Base-by-base conservation (phyloP, 1,140 invertebrate species). In the Oryctes rhinoceros region DNA sequence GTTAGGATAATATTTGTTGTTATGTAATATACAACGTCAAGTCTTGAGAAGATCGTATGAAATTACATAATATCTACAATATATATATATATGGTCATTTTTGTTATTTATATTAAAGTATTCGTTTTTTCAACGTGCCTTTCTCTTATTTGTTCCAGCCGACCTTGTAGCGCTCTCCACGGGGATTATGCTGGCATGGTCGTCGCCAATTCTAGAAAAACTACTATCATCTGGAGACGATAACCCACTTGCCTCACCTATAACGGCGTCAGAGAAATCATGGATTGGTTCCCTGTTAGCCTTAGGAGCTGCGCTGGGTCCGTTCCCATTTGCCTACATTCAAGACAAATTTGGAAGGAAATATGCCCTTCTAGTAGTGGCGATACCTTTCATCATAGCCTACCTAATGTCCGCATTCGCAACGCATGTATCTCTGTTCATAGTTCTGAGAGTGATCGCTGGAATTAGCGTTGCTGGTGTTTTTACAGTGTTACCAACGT, bases 231-330 rank as follows among this genome's bases (percentile, higher is more conserved):
- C 20, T 4, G 84, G 89, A 6, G 67, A 75, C 20, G 44, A 75
- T 0, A 80, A 80, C 39, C 84, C 84, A 15, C 62, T 85, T n/a
- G 88, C 88, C 0, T 81, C 81, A 4, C 79, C 81, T 10, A 82
- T 91, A 4, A 89, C 87, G 0, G 18, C 79, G 0, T 89, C 91
- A 1, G 88, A 94, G 83, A 87, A 88, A 53, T 93, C 95, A 0
- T 97, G 94, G 95, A 93, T 97, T 80, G 94, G 93, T 0, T 94
- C 94, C 0, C 86, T 96, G 9, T 88, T 96, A 75, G 91, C 94
- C 0, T 84, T 97, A 18, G 96, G 95, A 18, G 94, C 95, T 30
- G 89, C 95, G 3, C 67, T 91, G 4, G 93, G 92, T 2, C 86
- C 88, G 35, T 86, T 89, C 15, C 77, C 48, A 5, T 85, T 87